Conservation (phyloP, 2,797 vertebrate species). For the Danio tinwini region DNA sequence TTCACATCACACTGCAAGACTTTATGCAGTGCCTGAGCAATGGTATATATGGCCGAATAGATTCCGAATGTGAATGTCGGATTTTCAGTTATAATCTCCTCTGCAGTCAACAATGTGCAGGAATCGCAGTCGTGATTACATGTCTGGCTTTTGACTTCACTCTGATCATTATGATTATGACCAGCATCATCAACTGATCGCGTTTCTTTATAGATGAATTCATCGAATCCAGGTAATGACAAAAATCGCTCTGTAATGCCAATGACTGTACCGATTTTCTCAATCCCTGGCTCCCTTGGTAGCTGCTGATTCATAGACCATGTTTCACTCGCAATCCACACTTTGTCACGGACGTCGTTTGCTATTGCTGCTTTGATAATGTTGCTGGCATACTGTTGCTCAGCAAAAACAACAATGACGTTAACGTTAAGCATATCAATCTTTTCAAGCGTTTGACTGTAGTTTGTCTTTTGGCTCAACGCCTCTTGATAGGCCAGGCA, state of each 20-base stretch:
- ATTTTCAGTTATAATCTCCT: slow-evolving; percentile 39
- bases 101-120: slow-evolving; percentile 55
- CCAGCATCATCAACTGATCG: background rate
- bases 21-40: slow-evolving; percentile 82
- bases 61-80: slow-evolving; percentile 74
- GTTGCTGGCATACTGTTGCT: background rate
- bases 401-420: slow-evolving; percentile 76
- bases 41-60: slow-evolving; percentile 79
- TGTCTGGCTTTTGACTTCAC: slow-evolving; percentile 14
- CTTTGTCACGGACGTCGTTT: slow-evolving; percentile 76
- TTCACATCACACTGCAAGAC: slow-evolving; percentile 74
- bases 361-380: slow-evolving; percentile 77
- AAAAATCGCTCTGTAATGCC: slow-evolving; percentile 72
- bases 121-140: slow-evolving; percentile 75
- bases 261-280: slow-evolving; percentile 76
- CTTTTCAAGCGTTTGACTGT: slow-evolving; percentile 63
- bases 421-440: slow-evolving; percentile 66
- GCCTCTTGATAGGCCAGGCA: slow-evolving; percentile 78
- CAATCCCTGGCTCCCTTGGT: slow-evolving; percentile 68
- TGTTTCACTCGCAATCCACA: slow-evolving; percentile 84
- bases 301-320: slow-evolving; percentile 76
- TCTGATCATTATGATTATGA: background rate
- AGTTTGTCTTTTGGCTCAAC: slow-evolving; percentile 42
- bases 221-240: slow-evolving; percentile 70
- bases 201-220: slow-evolving; percentile 67